These are phyloP conservation scores for Chascanopsetta lugubris DNA, from an alignment of 2,113 vertebrate species.

Conservation along the genomic window DNA sequence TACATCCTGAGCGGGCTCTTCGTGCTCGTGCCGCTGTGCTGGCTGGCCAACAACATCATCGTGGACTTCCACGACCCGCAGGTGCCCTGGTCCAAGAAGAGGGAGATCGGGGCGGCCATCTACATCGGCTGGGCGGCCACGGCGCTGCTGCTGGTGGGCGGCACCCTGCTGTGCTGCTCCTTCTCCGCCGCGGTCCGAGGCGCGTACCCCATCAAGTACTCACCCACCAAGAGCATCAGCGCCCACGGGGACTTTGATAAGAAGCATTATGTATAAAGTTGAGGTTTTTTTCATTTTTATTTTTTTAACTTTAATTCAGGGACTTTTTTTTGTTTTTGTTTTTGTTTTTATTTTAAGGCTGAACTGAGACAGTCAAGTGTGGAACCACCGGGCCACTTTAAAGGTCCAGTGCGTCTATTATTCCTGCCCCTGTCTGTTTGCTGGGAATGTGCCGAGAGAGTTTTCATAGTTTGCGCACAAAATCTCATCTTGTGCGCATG, in stretches of 20 bases:
- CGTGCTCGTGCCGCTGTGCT: constrained; percentile 89
- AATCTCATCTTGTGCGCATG: too few species aligned
- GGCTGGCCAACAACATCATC: constrained; percentile 93
- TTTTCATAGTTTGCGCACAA: too few species aligned
- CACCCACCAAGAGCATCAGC: constrained; percentile 81
- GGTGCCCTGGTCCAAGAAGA: constrained; percentile 83
- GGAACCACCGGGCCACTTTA: too few species aligned
- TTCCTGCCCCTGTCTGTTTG: too few species aligned
- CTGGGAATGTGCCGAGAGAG: too few species aligned
- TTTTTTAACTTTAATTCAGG: too few species aligned
- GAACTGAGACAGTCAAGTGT: neutral
- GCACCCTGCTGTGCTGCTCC: constrained; percentile 87
- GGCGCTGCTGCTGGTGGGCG: constrained; percentile 88
- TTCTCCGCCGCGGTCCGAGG: constrained; percentile 76
- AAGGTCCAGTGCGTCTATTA: too few species aligned
- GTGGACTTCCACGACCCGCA: constrained; percentile 87
- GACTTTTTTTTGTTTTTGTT: too few species aligned
- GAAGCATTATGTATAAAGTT: constrained; percentile 88
- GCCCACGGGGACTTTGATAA: constrained; percentile 87
- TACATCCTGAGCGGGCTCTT: constrained; percentile 87
- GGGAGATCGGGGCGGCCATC: constrained; percentile 91
- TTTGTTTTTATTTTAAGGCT: neutral
- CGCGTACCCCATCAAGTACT: constrained; percentile 84
- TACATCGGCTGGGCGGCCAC: constrained; percentile 94
- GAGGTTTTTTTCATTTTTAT: too few species aligned